Conservation (phyloP, 2,888 invertebrate genomes). For the Cerceris rybyensis region DNA sequence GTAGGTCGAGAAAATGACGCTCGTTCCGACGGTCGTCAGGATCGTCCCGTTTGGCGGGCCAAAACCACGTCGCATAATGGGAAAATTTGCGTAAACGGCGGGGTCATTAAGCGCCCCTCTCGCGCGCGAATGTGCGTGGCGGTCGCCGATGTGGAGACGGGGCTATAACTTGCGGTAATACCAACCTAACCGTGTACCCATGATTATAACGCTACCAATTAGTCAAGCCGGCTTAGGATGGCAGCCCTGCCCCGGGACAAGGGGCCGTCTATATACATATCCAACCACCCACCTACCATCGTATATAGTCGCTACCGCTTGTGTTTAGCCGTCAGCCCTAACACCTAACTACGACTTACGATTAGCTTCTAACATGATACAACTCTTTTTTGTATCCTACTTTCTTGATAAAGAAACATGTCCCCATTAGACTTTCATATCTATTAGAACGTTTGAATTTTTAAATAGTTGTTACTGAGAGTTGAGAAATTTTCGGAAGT, state of each 20-base stretch:
- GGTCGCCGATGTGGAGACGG: constrained; percentile 68
- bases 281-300: constrained; percentile 3
- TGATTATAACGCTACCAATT: constrained; percentile 82
- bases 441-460: too few relatives aligned
- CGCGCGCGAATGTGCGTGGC: constrained; percentile 69
- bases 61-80: constrained; percentile 80
- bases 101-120: constrained; percentile 79
- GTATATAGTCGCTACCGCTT: constrained; percentile 2
- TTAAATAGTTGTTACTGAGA: too few relatives aligned
- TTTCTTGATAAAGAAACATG: not conserved
- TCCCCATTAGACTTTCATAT: too few relatives aligned
- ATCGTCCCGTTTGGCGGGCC: constrained; percentile 74
- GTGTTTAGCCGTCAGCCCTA: constrained; percentile 33
- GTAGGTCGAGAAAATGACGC: constrained; percentile 60
- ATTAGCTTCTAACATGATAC: not conserved
- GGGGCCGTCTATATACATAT: constrained; percentile 49
- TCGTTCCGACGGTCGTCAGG: constrained; percentile 58
- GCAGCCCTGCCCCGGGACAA: constrained; percentile 75
- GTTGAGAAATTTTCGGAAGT: too few relatives aligned
- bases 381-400: not conserved
- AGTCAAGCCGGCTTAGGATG: constrained; percentile 81
- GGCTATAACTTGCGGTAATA: constrained; percentile 82
- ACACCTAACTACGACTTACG: constrained; percentile 10
- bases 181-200: constrained; percentile 82
- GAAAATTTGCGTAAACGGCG: constrained; percentile 82